Evolutionary conservation across 2,797 vertebrate genomes (phyloP).

Genomic region (Macrochelys suwanniensis): DNA sequence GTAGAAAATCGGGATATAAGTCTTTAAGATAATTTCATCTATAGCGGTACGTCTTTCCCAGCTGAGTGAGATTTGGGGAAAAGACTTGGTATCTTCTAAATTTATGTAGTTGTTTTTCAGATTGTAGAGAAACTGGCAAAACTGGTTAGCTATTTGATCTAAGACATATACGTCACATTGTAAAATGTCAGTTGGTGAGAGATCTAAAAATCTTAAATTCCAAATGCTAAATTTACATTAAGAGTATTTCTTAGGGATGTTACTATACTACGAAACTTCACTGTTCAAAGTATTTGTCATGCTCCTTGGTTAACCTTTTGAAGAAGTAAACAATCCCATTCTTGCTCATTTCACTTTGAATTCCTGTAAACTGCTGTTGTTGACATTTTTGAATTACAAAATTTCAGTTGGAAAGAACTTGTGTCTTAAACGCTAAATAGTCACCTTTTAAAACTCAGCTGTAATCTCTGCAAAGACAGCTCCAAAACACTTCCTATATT

Average conservation of each 20-base stretch:
- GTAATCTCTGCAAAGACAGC: neutral
- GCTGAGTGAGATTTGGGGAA: neutral
- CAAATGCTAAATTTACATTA: neutral
- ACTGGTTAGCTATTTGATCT: neutral
- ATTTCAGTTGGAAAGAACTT: neutral
- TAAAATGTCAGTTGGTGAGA: too few species aligned
- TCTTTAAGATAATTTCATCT: neutral
- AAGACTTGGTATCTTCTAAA: neutral
- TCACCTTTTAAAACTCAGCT: neutral
- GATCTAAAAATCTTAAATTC: neutral
- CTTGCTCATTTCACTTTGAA: neutral
- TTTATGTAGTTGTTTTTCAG: neutral
- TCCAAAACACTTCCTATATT: neutral
- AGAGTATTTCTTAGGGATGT: neutral
- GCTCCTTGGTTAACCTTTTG: neutral
- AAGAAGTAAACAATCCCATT: neutral
- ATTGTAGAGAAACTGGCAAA: neutral
- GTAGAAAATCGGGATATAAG: neutral
- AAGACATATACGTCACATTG: neutral
- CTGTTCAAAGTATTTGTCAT: neutral
- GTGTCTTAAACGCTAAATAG: neutral
- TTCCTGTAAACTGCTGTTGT: neutral
- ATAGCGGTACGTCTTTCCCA: neutral
- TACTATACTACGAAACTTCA: neutral
- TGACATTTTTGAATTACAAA: neutral